Base-by-base conservation (phyloP, 2,113 vertebrate genomes). In the Campylorhamphus procurvoides region DNA sequence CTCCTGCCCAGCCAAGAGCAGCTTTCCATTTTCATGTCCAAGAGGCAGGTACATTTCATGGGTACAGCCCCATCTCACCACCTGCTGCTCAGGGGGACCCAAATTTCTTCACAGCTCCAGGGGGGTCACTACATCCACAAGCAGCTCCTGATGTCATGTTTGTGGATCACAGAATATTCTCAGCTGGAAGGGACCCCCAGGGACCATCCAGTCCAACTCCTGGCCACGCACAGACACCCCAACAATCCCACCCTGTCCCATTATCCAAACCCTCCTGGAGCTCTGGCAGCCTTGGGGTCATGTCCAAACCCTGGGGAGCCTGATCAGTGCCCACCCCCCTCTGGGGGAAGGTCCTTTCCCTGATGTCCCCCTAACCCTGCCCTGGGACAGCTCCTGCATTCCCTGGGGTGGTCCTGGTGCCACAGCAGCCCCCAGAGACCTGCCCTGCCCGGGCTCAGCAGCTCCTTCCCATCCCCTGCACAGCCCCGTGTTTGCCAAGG, bases 361-460 rank as follows among this genome's bases (percentile, higher is more conserved):
- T 23, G 9, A 39, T 52, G 40, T 15, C 56, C 55, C 23, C 23
- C 33, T 29, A 10, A 47, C 2, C 14, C 17, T 22, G 20, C 35
- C 42, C 18, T 4, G 2, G 4, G n/a, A 16, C 24, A 15, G 33
- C 55, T 68, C 33, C 47, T 28, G 27, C 28, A 1, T 15, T 46
- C 31, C 73, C 64, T 29, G 1, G 2, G 9, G 2, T 19, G 39
- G 12, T 47, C 63, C 76, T 5, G 42, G 7, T 19, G 42, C 40
- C 29, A 14, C 7, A 0, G 35, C 18, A 39, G 19, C 9, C 37
- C 33, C 8, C 3, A 0, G 1, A 33, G 49, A 10, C 8, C 1
- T 14, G 6, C 3, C 5, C n/a, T 22, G 75, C 29, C 14, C 14
- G 0, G 10, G 1, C 47, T 9, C 40, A 55, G 71, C 75, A 8